Percentiles rank a stretch among this genome's conserved stretches.
phyloP scores from a whole-genome alignment of 2,113 vertebrate genomes.

The Protomyctophum bolini region DNA sequence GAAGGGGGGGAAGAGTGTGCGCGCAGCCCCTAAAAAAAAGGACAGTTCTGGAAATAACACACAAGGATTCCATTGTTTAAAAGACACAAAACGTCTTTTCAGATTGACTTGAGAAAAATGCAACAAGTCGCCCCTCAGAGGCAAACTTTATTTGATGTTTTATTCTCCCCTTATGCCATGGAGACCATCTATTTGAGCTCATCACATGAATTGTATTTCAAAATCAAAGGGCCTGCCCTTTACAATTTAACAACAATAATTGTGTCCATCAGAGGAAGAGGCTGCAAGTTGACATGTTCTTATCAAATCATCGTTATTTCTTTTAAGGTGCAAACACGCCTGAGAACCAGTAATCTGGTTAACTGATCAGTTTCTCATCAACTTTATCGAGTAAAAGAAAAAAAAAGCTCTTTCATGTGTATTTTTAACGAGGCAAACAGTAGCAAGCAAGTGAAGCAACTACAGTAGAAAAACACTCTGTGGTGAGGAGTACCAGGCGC shows the following conservation, averaged over 20 bases:
- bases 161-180: conserved; percentile 36
- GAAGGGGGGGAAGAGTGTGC: conserved; percentile 13
- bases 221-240: conserved; percentile 11
- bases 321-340: not conserved
- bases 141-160: conserved; percentile 49
- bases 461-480: not conserved
- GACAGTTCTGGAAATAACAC: conserved; percentile 48
- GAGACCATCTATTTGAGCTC: conserved; percentile 34
- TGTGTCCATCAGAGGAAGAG: conserved; percentile 5
- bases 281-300: conserved; percentile 7
- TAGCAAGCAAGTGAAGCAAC: not conserved
- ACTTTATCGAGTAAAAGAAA: not conserved
- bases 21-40: conserved; percentile 21
- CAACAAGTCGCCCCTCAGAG: conserved; percentile 37
- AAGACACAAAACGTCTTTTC: conserved; percentile 47
- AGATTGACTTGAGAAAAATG: conserved; percentile 50
- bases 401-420: not conserved
- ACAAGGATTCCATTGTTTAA: conserved; percentile 37
- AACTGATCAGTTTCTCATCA: not conserved
- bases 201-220: conserved; percentile 52
- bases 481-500: no score
- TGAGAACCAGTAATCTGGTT: not conserved
- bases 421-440: conserved; percentile 17
- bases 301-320: conserved; percentile 9
- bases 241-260: not conserved